A percentile compares a stretch with the other conserved stretches of the same genome.
Evolutionary conservation across 2,113 vertebrate genomes (phyloP).

Genomic region (Dendropsophus ebraccatus): DNA sequence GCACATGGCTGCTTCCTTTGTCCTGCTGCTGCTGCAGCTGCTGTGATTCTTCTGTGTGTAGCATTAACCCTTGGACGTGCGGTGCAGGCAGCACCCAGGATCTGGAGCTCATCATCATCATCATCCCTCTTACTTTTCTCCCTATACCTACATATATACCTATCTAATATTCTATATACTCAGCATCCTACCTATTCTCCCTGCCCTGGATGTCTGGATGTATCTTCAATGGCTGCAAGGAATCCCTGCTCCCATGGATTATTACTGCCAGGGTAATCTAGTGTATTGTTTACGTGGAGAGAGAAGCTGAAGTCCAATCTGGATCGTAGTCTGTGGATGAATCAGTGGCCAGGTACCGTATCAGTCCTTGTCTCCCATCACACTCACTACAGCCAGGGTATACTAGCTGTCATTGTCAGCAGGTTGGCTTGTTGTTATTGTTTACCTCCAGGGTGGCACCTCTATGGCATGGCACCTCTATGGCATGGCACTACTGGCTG

Average conservation of each 20-base stretch:
- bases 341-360: constrained; percentile 8
- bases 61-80: constrained; percentile 42
- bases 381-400: not conserved
- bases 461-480: too few relatives aligned
- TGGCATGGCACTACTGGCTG: not conserved
- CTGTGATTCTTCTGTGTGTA: constrained; percentile 66
- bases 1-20: constrained; percentile 83
- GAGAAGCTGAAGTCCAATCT: not conserved
- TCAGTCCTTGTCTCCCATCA: not conserved
- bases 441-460: constrained; percentile 12
- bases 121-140: not conserved
- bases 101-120: not conserved
- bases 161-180: not conserved
- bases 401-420: not conserved
- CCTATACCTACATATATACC: not conserved
- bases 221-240: constrained; percentile 66
- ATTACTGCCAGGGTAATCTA: constrained; percentile 72
- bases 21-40: constrained; percentile 80
- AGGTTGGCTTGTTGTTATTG: constrained; percentile 31
- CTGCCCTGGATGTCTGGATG: constrained; percentile 38
- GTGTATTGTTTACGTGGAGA: constrained; percentile 45
- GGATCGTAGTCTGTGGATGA: not conserved
- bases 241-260: constrained; percentile 73
- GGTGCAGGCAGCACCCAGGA: too few relatives aligned
- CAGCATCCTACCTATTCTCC: not conserved